A percentile compares a stretch with the other conserved stretches of the same genome.
Conservation (phyloP, 2,888 invertebrate species). For the Chromoteleia sp. region DNA sequence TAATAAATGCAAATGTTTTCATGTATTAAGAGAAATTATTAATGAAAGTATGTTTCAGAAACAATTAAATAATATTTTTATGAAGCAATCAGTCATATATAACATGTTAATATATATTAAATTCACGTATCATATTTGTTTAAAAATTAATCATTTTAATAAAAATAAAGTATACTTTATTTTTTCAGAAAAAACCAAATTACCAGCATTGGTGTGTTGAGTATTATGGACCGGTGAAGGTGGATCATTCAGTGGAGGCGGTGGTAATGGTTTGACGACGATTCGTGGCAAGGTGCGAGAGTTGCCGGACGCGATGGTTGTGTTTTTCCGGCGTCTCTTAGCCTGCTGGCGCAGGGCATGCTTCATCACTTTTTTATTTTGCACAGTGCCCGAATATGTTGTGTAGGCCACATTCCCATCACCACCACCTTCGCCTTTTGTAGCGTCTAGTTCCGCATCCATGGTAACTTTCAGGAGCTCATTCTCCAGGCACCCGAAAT, state of each 20-base stretch:
- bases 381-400: slow-evolving; percentile 82
- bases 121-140: too few relatives aligned
- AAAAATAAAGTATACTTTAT: too few relatives aligned
- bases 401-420: slow-evolving; percentile 81
- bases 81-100: too few relatives aligned
- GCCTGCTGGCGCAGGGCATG: slow-evolving; percentile 92
- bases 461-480: slow-evolving; percentile 72
- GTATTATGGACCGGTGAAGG: slow-evolving; percentile 76
- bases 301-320: slow-evolving; percentile 88
- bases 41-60: too few relatives aligned
- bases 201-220: slow-evolving; percentile 79
- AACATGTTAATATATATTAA: too few relatives aligned
- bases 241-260: slow-evolving; percentile 86
- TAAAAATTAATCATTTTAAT: too few relatives aligned
- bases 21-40: too few relatives aligned
- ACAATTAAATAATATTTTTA: too few relatives aligned
- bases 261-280: slow-evolving; percentile 92
- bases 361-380: slow-evolving; percentile 90
- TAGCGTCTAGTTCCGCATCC: slow-evolving; percentile 80
- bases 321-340: slow-evolving; percentile 92
- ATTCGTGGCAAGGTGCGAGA: slow-evolving; percentile 91
- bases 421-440: slow-evolving; percentile 78
- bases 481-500: slow-evolving; percentile 57
- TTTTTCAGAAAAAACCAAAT: not conserved
- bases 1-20: too few relatives aligned